Evolutionary conservation across 2,113 vertebrate genomes (phyloP).

Genomic region (Phalacrocorax pelagicus): DNA sequence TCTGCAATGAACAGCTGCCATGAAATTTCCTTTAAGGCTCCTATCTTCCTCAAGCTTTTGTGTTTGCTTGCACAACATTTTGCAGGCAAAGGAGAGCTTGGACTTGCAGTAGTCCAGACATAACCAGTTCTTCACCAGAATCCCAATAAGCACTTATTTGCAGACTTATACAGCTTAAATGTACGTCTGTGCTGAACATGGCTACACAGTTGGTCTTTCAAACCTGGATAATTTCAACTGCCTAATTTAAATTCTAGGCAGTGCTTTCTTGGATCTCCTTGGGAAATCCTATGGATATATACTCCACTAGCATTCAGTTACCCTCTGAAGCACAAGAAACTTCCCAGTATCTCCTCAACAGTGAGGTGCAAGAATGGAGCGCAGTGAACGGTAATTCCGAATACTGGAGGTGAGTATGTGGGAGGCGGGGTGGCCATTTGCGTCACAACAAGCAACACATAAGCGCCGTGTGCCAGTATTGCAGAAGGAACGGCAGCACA

Average conservation of each 20-base stretch:
- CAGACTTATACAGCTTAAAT: not conserved
- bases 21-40: not conserved
- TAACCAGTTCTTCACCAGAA: not conserved
- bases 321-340: not conserved
- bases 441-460: not conserved
- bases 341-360: not conserved
- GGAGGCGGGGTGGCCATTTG: accelerated
- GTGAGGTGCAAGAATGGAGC: not conserved
- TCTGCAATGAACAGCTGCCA: not conserved
- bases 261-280: not conserved
- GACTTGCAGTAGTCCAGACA: not conserved
- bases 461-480: not conserved
- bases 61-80: not conserved
- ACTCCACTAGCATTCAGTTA: not conserved
- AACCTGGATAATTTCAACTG: not conserved
- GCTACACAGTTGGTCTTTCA: not conserved
- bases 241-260: not conserved
- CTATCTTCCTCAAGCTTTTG: not conserved
- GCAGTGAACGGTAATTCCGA: not conserved
- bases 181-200: not conserved
- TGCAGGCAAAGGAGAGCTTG: not conserved
- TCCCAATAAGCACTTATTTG: not conserved
- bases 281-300: not conserved
- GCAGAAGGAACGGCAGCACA: not conserved
- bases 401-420: not conserved